Percentiles rank a stretch among this genome's conserved stretches.
Conservation (phyloP, 2,888 invertebrate species). For the Luperina nickerlii region DNA sequence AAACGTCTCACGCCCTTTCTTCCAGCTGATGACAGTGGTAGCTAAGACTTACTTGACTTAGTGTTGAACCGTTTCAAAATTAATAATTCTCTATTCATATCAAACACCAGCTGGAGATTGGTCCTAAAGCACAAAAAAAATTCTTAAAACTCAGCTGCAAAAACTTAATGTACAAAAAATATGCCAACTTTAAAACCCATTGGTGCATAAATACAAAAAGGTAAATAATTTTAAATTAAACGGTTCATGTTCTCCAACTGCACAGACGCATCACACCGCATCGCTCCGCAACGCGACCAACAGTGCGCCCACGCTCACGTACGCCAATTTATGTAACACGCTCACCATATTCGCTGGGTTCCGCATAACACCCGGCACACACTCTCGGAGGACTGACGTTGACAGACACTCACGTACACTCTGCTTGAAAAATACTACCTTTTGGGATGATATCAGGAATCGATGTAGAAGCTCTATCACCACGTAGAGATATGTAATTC, state of each 20-base stretch:
- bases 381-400: conserved; percentile 3
- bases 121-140: background rate
- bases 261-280: conserved; percentile 21
- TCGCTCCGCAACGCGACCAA: conserved; percentile 25
- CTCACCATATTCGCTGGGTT: conserved; percentile 48
- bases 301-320: conserved; percentile 71
- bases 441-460: background rate
- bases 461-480: background rate
- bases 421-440: background rate
- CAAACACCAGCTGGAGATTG: too few species aligned
- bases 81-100: background rate
- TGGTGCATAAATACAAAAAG: background rate
- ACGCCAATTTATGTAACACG: conserved; percentile 65
- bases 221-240: background rate
- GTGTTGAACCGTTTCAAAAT: background rate
- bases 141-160: background rate
- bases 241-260: background rate
- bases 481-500: background rate
- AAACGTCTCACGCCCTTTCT: too few species aligned
- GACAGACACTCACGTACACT: background rate
- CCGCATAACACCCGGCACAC: conserved; percentile 48
- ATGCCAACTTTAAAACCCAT: background rate
- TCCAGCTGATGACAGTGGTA: too few species aligned
- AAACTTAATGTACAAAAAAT: background rate
- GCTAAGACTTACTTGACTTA: too few species aligned